Conservation (phyloP, 1,140 invertebrate genomes). For the Panagrolaimus sp. region DNA sequence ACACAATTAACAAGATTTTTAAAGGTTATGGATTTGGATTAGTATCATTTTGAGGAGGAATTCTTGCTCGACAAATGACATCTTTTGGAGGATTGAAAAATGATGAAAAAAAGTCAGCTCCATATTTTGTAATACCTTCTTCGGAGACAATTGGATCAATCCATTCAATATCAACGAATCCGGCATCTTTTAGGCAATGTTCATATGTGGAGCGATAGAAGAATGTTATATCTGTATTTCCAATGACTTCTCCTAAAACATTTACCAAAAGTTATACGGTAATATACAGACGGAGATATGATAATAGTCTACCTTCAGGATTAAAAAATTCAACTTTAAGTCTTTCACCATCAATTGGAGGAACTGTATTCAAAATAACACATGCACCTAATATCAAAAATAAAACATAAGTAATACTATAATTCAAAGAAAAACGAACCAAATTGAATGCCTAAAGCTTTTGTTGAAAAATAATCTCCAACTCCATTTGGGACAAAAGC, state of each 20-base stretch:
- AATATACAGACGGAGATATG: neutral
- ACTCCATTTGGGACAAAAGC: constrained; percentile 25
- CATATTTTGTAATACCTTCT: constrained; percentile 10
- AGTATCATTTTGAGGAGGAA: too few relatives aligned
- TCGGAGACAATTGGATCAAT: constrained; percentile 15
- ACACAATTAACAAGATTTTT: too few relatives aligned
- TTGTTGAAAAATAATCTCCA: constrained; percentile 20
- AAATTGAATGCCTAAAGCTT: constrained; percentile 18
- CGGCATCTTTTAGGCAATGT: constrained; percentile 11
- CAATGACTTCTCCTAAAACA: constrained; percentile 3
- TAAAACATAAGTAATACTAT: too few relatives aligned
- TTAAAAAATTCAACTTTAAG: constrained; percentile 22
- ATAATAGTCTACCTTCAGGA: neutral
- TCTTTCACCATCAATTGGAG: constrained; percentile 21
- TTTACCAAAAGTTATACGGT: neutral
- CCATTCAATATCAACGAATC: constrained; percentile 15
- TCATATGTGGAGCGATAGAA: constrained; percentile 16
- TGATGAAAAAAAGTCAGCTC: constrained; percentile 8
- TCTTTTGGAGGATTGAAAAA: constrained; percentile 21
- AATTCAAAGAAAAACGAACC: neutral
- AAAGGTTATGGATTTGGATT: too few relatives aligned
- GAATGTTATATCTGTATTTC: constrained; percentile 11
- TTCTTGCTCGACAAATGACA: constrained; percentile 9
- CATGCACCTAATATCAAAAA: constrained; percentile 4
- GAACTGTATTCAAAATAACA: constrained; percentile 15